Evolutionary conservation across 64 coral and sea anemone species (phyloP).

Genomic region (Pocillopora damicornis): DNA sequence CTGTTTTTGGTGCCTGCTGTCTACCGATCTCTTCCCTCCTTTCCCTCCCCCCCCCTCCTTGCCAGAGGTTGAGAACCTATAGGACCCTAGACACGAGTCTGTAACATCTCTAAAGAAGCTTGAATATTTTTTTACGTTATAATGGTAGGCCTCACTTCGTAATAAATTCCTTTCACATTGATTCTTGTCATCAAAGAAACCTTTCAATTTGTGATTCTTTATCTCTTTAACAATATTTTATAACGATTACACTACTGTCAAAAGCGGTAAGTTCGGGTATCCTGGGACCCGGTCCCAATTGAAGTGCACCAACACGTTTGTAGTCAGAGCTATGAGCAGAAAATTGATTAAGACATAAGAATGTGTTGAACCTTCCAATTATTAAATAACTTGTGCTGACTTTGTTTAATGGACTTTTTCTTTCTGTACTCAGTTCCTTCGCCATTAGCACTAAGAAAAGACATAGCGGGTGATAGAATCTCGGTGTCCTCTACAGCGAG

Average conservation of each 20-base stretch:
- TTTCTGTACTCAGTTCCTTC: conserved; percentile 7
- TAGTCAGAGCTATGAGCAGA: no score
- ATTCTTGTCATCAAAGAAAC: no score
- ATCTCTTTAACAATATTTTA: no score
- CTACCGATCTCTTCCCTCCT: background rate
- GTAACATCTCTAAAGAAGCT: background rate
- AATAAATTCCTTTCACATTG: no score
- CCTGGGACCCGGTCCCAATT: no score
- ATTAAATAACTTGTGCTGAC: background rate
- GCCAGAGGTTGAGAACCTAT: background rate
- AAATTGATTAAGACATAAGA: no score
- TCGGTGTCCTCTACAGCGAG: conserved; percentile 60
- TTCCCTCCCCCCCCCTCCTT: background rate
- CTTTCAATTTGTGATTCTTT: no score
- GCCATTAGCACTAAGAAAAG: conserved; percentile 21
- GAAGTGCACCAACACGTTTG: no score
- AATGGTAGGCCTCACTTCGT: no score
- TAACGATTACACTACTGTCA: no score
- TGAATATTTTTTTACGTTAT: background rate
- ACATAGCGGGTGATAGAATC: conserved; percentile 21
- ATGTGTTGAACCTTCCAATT: background rate
- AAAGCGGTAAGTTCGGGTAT: no score
- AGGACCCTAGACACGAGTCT: background rate
- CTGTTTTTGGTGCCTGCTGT: background rate
- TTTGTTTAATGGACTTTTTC: background rate